Base-by-base conservation (phyloP, 2,888 invertebrate genomes). In the Cosmia trapezina region DNA sequence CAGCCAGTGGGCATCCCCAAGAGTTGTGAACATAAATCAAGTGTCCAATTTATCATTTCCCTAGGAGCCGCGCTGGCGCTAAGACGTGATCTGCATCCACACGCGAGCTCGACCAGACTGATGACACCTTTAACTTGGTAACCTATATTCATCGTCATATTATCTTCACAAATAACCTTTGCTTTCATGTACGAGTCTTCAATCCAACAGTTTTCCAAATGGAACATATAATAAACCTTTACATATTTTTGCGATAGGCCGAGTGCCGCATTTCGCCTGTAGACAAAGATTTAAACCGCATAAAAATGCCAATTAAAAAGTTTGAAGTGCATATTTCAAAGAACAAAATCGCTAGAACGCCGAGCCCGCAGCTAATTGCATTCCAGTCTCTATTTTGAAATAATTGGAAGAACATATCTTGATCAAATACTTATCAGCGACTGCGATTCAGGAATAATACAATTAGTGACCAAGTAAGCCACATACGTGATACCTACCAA, bases 41-140 rank as follows among this genome's bases (percentile, higher is more conserved):
- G 57, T 68, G 60, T 65, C 61, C 51, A 71, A 81, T 71, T 57
- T 54, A 72, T 72, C 56, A 62, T 76, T 61, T 70, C 67, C 67
- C 47, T 47, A n/a, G 47, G 49, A 45, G 57, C 47, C 53, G 19
- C 22, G 53, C 45, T 37, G 66, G 43, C 70, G 65, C n/a, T 43
- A 45, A 22, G 53, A 69, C 77, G 77, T 69, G 82, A 43, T 68
- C 78, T 72, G 82, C 72, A 71, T 78, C 28, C 41, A 66, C 19
- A 56, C 66, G 43, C n/a, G 49, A 45, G 49, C 5, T 47, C 41
- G 19, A 43, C 37, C 53, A n/a, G n/a, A 51, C 37, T 62, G 59
- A 41, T 28, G 43, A 41, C 28, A 65, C 64, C 43, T 62, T 47
- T 11, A 59, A 43, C 2, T 41, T 54, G 49, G 37, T 43, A 22